phyloP scores from a whole-genome alignment of 1,140 invertebrate genomes.

The Sitophilus oryzae region DNA sequence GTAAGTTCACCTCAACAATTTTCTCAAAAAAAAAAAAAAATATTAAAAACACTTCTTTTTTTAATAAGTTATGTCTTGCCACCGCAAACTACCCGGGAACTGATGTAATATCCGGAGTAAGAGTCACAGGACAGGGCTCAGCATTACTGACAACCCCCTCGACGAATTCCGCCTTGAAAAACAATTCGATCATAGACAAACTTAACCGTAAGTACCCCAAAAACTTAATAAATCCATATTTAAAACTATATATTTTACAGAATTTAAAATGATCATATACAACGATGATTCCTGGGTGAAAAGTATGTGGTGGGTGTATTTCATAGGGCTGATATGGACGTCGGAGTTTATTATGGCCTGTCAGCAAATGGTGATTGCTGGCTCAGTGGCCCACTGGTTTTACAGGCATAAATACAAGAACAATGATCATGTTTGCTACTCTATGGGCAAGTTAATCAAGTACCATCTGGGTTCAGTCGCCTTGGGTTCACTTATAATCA shows the following conservation, averaged over 20 bases:
- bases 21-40: no score
- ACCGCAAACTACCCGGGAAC: conserved; percentile 47
- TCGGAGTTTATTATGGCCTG: conserved; percentile 88
- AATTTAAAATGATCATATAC: conserved; percentile 61
- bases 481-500: conserved; percentile 85
- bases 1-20: conserved; percentile 50
- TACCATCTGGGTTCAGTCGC: conserved; percentile 90
- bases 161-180: conserved; percentile 20
- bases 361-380: conserved; percentile 85
- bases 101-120: conserved; percentile 20
- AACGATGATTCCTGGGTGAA: conserved; percentile 67
- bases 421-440: conserved; percentile 55
- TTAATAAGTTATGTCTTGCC: conserved; percentile 51
- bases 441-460: conserved; percentile 69
- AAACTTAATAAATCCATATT: conserved; percentile 1
- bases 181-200: conserved; percentile 29
- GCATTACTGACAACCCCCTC: not conserved
- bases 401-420: conserved; percentile 55
- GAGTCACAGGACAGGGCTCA: conserved; percentile 2
- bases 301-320: conserved; percentile 87
- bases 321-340: conserved; percentile 83
- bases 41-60: no score
- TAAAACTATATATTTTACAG: no score
- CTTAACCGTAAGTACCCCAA: conserved; percentile 29
- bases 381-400: conserved; percentile 84